Conservation (phyloP, 2,888 invertebrate species). For the Siphlonurus alternatus region DNA sequence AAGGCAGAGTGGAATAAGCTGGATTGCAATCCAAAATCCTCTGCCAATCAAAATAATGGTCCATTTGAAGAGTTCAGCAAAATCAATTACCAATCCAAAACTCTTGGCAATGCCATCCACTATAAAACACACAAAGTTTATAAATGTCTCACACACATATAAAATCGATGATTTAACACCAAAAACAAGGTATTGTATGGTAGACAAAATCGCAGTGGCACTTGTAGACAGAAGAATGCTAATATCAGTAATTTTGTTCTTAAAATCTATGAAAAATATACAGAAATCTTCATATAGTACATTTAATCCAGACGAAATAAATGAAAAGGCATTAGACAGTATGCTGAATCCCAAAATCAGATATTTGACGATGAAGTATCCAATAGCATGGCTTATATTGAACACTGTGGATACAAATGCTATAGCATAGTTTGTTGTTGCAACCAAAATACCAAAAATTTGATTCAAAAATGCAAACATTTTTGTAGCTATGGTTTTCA, state of each 20-base stretch:
- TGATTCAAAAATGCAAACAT: not conserved
- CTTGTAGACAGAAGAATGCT: not conserved
- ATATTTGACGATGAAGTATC: slow-evolving; percentile 6
- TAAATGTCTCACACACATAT: not conserved
- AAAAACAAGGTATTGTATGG: not conserved
- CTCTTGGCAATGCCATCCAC: not conserved
- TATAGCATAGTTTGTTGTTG: not conserved
- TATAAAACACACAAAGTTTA: not conserved
- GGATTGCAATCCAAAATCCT: slow-evolving; percentile 7
- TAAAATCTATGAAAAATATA: slow-evolving; percentile 4
- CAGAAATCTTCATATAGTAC: slow-evolving; percentile 10
- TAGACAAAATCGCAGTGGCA: not conserved
- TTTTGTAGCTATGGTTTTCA: not conserved
- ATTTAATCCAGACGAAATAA: not conserved
- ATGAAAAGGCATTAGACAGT: not conserved
- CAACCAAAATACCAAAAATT: not conserved
- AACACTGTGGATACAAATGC: not conserved
- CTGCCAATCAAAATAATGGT: slow-evolving; percentile 8
- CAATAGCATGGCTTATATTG: not conserved
- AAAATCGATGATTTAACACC: not conserved
- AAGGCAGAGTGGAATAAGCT: slow-evolving; percentile 8
- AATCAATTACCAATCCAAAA: not conserved
- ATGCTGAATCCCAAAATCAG: not conserved
- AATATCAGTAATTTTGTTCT: slow-evolving; percentile 1
- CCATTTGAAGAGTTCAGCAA: slow-evolving; percentile 9